Evolutionary conservation across 2,797 vertebrate genomes (phyloP), one percentile per base, ranked within the genome.

Genomic region (Rhinella marina): DNA sequence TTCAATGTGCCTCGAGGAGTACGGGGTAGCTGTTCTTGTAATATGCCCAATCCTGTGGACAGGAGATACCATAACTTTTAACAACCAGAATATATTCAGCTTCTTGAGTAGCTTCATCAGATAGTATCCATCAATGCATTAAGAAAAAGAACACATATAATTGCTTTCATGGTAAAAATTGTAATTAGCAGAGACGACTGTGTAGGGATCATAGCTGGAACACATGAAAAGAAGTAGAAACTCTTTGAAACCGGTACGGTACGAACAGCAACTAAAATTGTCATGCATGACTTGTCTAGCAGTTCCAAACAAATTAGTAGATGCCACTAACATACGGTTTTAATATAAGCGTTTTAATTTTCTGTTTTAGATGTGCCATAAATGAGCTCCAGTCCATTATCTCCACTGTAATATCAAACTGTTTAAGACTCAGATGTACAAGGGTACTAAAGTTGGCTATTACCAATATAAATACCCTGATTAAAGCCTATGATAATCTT

Each of bases 401-500:
- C 85, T 80, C 76, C n/a, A 62, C 66, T 70, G 75, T 77, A 86
- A 66, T 62, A 68, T 78, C 59, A 54, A 64, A 77, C 59, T 78
- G 50, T 86, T 86, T 78, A 86, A 86, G 85, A 66, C 64, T 86
- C 76, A 70, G 61, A 79, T 70, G 76, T 86, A 80, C 7, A 54
- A 54, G 52, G 14, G 62, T 80, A 80, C 85, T 86, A 79, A 86
- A 80, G 61, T 68, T 80, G 76, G 80, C 70, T 81, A 87, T 76
- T 75, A 64, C 68, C 68, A 87, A 62, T 41, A 87, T 81, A 81
- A 82, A 87, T 82, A 59, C 66, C 41, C 76, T 86, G 76, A 86
- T 86, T 87, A 87, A 83, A 88, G 59, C 70, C 73, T 83, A 52
- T 76, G 78, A 87, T 87, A 62, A 87, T 87, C 78, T 82, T 79